Percentiles rank a stretch among this genome's conserved stretches.
Evolutionary conservation across 1,140 invertebrate species (phyloP).

Genomic region (Sarcophaga bullata): DNA sequence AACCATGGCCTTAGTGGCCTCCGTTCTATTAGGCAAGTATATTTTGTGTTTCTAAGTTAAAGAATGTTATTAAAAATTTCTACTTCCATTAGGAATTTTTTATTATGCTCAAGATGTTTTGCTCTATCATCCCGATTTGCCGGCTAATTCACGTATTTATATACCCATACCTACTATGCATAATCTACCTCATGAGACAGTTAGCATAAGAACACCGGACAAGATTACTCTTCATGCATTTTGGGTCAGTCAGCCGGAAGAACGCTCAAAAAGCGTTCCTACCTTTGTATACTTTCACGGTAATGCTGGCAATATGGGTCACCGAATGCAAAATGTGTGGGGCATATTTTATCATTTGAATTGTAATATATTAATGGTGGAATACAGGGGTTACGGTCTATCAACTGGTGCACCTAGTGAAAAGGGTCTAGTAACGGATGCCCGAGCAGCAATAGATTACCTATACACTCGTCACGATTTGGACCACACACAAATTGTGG

Average conservation of each 20-base stretch:
- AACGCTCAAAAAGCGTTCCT: conserved; percentile 73
- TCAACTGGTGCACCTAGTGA: conserved; percentile 87
- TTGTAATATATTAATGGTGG: conserved; percentile 89
- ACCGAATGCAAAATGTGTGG: conserved; percentile 81
- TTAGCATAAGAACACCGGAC: conserved; percentile 82
- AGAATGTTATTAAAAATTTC: not conserved
- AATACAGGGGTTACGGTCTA: conserved; percentile 95
- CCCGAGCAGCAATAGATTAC: conserved; percentile 87
- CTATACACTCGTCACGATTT: conserved; percentile 82
- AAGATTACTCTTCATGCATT: conserved; percentile 86
- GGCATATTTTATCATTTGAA: conserved; percentile 83
- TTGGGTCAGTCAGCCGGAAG: conserved; percentile 82
- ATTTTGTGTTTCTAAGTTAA: not conserved
- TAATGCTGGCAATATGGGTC: conserved; percentile 96
- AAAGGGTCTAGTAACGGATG: conserved; percentile 87
- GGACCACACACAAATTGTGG: conserved; percentile 83
- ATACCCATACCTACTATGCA: conserved; percentile 85
- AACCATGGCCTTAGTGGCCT: conserved; percentile 75
- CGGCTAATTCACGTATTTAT: conserved; percentile 85
- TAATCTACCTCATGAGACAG: conserved; percentile 77
- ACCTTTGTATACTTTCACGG: conserved; percentile 94
- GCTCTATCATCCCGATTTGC: conserved; percentile 89
- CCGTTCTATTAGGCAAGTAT: conserved; percentile 74
- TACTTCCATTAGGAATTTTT: conserved; percentile 74
- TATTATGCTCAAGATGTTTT: conserved; percentile 88